phyloP scores from a whole-genome alignment of 2,113 vertebrate genomes.

The Hiodon tergisus region DNA sequence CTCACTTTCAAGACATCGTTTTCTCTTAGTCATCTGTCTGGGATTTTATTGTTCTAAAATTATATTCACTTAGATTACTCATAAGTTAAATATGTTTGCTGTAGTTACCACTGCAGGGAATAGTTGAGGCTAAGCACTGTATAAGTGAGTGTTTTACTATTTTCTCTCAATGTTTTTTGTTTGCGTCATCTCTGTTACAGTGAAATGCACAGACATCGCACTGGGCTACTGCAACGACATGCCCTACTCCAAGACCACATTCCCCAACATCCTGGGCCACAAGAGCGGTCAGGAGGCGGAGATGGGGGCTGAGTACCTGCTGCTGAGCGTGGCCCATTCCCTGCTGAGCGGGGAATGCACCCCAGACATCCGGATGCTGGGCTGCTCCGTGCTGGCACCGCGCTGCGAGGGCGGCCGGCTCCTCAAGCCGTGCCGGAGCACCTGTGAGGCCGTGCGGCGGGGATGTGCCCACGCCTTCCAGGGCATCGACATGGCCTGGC shows the following conservation, averaged over 20 bases:
- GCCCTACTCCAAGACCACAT: constrained; percentile 70
- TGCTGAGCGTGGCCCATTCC: constrained; percentile 82
- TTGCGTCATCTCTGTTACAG: constrained; percentile 45
- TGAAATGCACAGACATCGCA: constrained; percentile 69
- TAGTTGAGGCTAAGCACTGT: neutral
- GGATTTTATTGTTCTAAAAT: no score
- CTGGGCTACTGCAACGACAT: constrained; percentile 78
- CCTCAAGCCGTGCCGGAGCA: constrained; percentile 75
- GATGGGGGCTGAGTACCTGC: constrained; percentile 81
- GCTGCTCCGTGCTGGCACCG: constrained; percentile 84
- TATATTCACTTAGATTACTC: no score
- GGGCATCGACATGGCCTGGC: constrained; percentile 93
- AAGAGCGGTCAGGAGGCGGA: constrained; percentile 68
- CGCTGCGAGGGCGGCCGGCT: constrained; percentile 64
- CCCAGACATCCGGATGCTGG: constrained; percentile 82
- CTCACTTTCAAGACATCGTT: no score
- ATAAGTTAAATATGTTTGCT: no score
- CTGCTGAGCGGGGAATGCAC: constrained; percentile 88
- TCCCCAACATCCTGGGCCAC: constrained; percentile 83
- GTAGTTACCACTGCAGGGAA: no score
- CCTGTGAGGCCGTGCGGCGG: constrained; percentile 73
- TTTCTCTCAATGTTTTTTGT: neutral
- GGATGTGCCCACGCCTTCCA: constrained; percentile 82
- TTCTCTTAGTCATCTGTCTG: no score
- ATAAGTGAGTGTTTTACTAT: neutral